Evolutionary conservation across 2,113 vertebrate species (phyloP).

Genomic region (Xiphias gladius): DNA sequence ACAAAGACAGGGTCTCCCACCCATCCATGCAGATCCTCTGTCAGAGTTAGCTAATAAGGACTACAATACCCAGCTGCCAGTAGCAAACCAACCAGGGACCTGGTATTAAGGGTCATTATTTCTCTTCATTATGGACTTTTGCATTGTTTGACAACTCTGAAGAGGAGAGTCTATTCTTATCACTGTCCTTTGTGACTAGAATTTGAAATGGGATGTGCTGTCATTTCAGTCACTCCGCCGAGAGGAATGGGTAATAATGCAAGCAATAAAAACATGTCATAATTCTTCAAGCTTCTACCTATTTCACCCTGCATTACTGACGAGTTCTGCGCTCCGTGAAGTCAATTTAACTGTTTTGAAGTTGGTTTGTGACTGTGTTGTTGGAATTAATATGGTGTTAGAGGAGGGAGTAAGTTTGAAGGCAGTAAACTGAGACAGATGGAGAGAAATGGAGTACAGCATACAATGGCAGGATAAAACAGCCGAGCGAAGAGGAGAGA

Average conservation of each 20-base stretch:
- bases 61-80: slow-evolving; percentile 74
- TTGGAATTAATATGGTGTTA: slow-evolving; percentile 61
- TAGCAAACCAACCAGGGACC: slow-evolving; percentile 64
- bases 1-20: slow-evolving; percentile 78
- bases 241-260: slow-evolving; percentile 17
- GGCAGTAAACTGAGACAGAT: slow-evolving; percentile 78
- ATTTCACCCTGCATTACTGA: slow-evolving; percentile 25
- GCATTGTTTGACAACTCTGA: slow-evolving; percentile 61
- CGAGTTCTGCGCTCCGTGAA: slow-evolving; percentile 40
- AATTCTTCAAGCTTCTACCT: slow-evolving; percentile 35
- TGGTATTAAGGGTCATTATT: slow-evolving; percentile 81
- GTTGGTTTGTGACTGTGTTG: slow-evolving; percentile 59
- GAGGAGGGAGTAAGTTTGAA: slow-evolving; percentile 65
- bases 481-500: slow-evolving; percentile 51
- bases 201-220: slow-evolving; percentile 23
- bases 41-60: slow-evolving; percentile 71
- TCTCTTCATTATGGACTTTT: slow-evolving; percentile 68
- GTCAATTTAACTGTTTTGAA: slow-evolving; percentile 72
- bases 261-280: slow-evolving; percentile 37
- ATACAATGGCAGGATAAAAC: slow-evolving; percentile 74
- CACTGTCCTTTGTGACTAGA: slow-evolving; percentile 7
- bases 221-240: slow-evolving; percentile 9
- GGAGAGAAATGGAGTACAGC: slow-evolving; percentile 73
- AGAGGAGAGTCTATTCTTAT: slow-evolving; percentile 38
- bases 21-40: slow-evolving; percentile 73